A percentile compares a stretch with the other conserved stretches of the same genome.
These are phyloP conservation scores for Scaptomyza hsui DNA, from an alignment of 1,140 invertebrate genomes.

Conservation along the genomic window DNA sequence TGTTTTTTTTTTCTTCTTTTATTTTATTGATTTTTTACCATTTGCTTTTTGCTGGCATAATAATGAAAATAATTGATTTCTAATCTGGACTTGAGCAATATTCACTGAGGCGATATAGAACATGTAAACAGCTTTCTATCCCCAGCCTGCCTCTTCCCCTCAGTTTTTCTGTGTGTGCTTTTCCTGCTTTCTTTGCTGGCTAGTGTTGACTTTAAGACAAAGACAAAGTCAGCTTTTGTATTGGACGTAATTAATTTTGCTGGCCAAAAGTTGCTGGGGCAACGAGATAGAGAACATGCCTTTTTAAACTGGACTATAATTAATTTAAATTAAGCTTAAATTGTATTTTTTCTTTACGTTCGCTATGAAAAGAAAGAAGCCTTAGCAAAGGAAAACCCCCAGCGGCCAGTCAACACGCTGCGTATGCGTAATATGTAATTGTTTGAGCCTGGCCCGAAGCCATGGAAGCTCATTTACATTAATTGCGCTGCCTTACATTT, in stretches of 20 bases:
- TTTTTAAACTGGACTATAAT: slow-evolving; percentile 39
- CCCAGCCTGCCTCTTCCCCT: not conserved
- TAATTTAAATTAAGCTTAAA: slow-evolving; percentile 72
- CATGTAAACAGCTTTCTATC: slow-evolving; percentile 54
- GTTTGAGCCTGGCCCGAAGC: not conserved
- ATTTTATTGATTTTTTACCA: slow-evolving; percentile 49
- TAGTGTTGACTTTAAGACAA: slow-evolving; percentile 61
- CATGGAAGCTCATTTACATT: slow-evolving; percentile 37
- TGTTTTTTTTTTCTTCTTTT: slow-evolving; percentile 47
- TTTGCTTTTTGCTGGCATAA: slow-evolving; percentile 10
- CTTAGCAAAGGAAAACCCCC: no score
- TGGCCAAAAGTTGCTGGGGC: slow-evolving; percentile 8
- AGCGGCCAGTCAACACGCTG: slow-evolving; percentile 12
- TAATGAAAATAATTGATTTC: slow-evolving; percentile 69
- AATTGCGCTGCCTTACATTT: slow-evolving; percentile 37
- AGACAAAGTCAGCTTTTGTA: slow-evolving; percentile 46
- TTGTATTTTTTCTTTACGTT: slow-evolving; percentile 45
- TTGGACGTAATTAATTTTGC: slow-evolving; percentile 73
- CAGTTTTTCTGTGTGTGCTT: slow-evolving; percentile 1
- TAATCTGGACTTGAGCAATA: slow-evolving; percentile 51
- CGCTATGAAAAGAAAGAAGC: slow-evolving; percentile 29
- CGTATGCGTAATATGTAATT: slow-evolving; percentile 44
- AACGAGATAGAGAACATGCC: slow-evolving; percentile 29
- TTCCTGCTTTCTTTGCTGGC: slow-evolving; percentile 34
- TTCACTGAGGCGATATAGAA: slow-evolving; percentile 8